Conservation (phyloP, 2,888 invertebrate genomes). For the Lasioglossum marginatum region DNA sequence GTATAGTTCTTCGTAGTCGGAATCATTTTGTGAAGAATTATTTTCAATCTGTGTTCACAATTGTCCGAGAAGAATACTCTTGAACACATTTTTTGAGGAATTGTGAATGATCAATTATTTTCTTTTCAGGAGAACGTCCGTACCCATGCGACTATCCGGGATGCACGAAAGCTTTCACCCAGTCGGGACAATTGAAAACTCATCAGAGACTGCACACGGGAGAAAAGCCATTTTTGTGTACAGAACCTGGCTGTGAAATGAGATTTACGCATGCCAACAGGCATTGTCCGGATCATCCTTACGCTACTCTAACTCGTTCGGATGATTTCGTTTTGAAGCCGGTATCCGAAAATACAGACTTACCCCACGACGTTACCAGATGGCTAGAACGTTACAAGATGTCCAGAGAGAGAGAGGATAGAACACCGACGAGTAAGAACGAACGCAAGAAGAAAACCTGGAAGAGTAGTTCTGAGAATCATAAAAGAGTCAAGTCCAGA, state of each 20-base stretch:
- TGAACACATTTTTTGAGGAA: neutral
- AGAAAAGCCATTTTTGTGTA: slow-evolving; percentile 91
- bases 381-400: slow-evolving; percentile 86
- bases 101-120: neutral
- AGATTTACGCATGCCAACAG: slow-evolving; percentile 92
- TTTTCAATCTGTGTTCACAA: neutral
- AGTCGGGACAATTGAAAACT: slow-evolving; percentile 91
- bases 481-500: slow-evolving; percentile 84
- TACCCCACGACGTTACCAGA: slow-evolving; percentile 85
- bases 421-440: slow-evolving; percentile 83
- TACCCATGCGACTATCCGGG: slow-evolving; percentile 91
- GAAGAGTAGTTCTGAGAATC: slow-evolving; percentile 84
- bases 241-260: slow-evolving; percentile 87
- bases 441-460: slow-evolving; percentile 84
- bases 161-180: slow-evolving; percentile 90
- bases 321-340: slow-evolving; percentile 85
- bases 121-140: slow-evolving; percentile 88
- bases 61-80: neutral
- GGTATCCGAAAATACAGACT: slow-evolving; percentile 84
- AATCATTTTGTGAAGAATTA: neutral
- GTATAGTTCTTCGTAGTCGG: neutral
- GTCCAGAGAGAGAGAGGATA: slow-evolving; percentile 82
- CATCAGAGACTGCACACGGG: slow-evolving; percentile 92
- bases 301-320: slow-evolving; percentile 86
- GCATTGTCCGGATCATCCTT: slow-evolving; percentile 90